These are phyloP conservation scores for Poecile atricapillus DNA, from an alignment of 2,113 vertebrate genomes.

Conservation along the genomic window DNA sequence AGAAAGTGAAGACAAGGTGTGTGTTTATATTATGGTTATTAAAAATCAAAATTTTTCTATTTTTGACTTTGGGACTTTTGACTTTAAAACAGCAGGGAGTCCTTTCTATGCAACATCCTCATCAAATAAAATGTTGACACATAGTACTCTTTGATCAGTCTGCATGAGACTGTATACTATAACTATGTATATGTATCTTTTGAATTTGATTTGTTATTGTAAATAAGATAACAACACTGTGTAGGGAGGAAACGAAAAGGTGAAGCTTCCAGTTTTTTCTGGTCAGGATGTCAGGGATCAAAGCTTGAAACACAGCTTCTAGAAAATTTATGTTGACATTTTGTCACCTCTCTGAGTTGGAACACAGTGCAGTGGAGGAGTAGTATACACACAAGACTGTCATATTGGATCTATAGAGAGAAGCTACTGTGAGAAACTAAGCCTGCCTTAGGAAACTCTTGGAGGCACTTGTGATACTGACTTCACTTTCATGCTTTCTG, in stretches of 20 bases:
- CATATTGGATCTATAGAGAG: neutral
- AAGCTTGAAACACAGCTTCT: neutral
- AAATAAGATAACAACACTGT: neutral
- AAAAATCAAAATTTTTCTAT: neutral
- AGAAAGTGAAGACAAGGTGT: neutral
- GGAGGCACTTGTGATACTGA: constrained; percentile 1
- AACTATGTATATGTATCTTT: neutral
- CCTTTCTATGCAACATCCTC: neutral
- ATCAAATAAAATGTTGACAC: neutral
- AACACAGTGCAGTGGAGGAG: neutral
- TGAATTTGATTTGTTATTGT: neutral
- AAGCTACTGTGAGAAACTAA: constrained; percentile 44
- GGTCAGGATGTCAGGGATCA: neutral
- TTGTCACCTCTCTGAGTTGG: neutral
- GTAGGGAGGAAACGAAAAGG: neutral
- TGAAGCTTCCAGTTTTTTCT: neutral
- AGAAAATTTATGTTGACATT: neutral
- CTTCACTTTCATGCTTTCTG: neutral
- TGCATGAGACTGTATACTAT: neutral
- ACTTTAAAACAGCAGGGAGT: neutral
- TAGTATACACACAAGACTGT: neutral
- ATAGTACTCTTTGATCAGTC: neutral
- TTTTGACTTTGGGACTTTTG: neutral
- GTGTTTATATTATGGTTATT: neutral
- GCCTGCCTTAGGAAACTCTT: constrained; percentile 1